These are phyloP conservation scores for Habroteleia sp. DNA, from an alignment of 2,888 invertebrate species.

Conservation along the genomic window DNA sequence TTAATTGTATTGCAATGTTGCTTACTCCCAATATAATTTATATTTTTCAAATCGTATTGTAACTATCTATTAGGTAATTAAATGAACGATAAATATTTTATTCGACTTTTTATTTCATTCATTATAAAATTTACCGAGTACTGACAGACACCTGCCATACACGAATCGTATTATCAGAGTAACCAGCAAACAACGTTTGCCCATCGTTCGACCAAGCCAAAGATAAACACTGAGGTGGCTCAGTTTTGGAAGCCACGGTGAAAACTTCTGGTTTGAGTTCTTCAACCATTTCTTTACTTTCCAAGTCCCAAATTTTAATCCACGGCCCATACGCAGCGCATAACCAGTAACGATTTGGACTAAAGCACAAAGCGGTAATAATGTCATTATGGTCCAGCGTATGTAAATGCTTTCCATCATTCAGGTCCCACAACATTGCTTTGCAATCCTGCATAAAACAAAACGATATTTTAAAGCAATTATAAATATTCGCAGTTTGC, in stretches of 20 bases:
- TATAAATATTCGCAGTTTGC: no score
- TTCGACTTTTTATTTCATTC: no score
- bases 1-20: no score
- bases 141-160: slow-evolving; percentile 99
- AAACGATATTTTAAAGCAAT: no score
- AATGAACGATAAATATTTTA: no score
- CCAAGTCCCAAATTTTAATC: slow-evolving; percentile 99
- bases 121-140: no score
- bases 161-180: slow-evolving; percentile 98
- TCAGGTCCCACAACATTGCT: slow-evolving; percentile 99
- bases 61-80: no score
- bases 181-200: slow-evolving; percentile 99
- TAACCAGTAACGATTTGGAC: slow-evolving; percentile 99
- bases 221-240: slow-evolving; percentile 96
- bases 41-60: no score
- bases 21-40: no score
- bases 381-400: slow-evolving; percentile 99
- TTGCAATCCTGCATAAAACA: slow-evolving; percentile 91
- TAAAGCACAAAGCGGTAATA: slow-evolving; percentile 99
- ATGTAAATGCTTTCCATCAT: slow-evolving; percentile 99
- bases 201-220: slow-evolving; percentile 99
- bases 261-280: slow-evolving; percentile 95
- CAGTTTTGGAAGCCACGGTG: slow-evolving; percentile 83
- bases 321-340: slow-evolving; percentile 99
- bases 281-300: slow-evolving; percentile 99